Percentiles rank a stretch among this genome's conserved stretches.
Conservation (phyloP, 2,797 vertebrate species). For the Gila robusta region DNA sequence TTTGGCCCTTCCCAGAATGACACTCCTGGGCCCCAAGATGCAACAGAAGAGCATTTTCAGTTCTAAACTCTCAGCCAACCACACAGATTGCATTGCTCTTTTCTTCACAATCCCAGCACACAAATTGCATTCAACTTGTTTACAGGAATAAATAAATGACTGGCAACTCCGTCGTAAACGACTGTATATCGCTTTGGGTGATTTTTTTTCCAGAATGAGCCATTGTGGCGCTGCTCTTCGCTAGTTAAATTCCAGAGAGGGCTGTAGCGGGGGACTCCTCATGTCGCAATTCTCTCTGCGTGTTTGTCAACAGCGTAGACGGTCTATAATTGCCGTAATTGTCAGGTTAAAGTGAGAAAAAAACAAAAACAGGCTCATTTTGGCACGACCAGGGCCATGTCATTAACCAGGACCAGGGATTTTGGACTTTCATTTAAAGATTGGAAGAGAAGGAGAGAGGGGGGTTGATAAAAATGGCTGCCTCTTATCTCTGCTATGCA, state of each 20-base stretch:
- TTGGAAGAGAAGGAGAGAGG: conserved; percentile 21
- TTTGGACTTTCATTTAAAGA: conserved; percentile 74
- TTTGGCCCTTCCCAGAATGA: conserved; percentile 57
- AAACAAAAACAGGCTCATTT: conserved; percentile 72
- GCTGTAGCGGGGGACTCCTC: conserved; percentile 72
- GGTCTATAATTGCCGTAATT: conserved; percentile 78
- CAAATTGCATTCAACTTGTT: conserved; percentile 67
- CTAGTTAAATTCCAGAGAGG: conserved; percentile 78
- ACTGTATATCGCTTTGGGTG: conserved; percentile 63
- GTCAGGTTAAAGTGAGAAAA: conserved; percentile 74
- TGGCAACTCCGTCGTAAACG: conserved; percentile 54
- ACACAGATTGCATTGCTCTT: conserved; percentile 16
- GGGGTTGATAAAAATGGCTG: conserved; percentile 80
- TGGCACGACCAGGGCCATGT: conserved; percentile 69
- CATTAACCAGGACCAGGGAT: conserved; percentile 78
- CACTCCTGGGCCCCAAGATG: not conserved
- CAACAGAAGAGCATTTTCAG: not conserved
- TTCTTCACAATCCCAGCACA: conserved; percentile 58
- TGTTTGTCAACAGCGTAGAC: conserved; percentile 79
- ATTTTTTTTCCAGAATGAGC: conserved; percentile 63
- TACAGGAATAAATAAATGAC: conserved; percentile 63
- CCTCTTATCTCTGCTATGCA: conserved; percentile 84
- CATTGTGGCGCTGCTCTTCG: conserved; percentile 70
- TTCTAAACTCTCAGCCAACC: not conserved
- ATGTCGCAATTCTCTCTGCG: conserved; percentile 69